Evolutionary conservation across 2,797 vertebrate species (phyloP).

Genomic region (Xiphorhynchus erythropygius): DNA sequence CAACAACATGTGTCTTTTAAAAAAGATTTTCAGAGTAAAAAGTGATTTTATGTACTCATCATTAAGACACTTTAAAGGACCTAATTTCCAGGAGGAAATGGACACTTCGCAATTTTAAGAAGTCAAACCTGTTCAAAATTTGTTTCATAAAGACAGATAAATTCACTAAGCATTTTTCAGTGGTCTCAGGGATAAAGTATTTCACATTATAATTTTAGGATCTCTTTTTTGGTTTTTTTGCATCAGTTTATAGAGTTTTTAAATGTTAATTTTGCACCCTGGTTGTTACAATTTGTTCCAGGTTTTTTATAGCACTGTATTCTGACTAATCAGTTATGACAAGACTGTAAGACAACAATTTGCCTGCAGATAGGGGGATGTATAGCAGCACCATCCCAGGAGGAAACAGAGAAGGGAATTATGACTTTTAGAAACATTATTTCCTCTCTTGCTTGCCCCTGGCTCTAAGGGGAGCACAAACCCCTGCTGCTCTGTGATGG

Average conservation of each 20-base stretch:
- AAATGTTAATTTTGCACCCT: conserved; percentile 17
- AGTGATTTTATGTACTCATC: not conserved
- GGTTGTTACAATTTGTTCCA: conserved; percentile 9
- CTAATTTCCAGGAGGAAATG: not conserved
- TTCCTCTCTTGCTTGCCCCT: not conserved
- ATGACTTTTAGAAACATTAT: conserved; percentile 21
- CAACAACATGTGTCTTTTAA: not conserved
- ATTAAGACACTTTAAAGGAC: not conserved
- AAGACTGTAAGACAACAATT: conserved; percentile 42
- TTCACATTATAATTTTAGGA: not conserved
- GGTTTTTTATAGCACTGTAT: conserved; percentile 5
- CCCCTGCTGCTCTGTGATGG: not conserved
- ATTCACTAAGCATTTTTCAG: not conserved
- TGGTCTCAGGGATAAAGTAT: not conserved
- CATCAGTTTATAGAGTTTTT: not conserved
- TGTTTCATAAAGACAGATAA: not conserved
- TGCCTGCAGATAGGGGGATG: conserved; percentile 40
- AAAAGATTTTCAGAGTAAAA: not conserved
- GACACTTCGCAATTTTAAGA: not conserved
- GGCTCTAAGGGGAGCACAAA: not conserved
- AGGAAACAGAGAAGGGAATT: conserved; percentile 7
- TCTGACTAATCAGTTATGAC: conserved; percentile 55
- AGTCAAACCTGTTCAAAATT: not conserved
- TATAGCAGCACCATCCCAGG: not conserved
- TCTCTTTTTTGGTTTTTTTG: not conserved